phyloP scores from a whole-genome alignment of 2,113 vertebrate genomes.

The Neotragus moschatus region DNA sequence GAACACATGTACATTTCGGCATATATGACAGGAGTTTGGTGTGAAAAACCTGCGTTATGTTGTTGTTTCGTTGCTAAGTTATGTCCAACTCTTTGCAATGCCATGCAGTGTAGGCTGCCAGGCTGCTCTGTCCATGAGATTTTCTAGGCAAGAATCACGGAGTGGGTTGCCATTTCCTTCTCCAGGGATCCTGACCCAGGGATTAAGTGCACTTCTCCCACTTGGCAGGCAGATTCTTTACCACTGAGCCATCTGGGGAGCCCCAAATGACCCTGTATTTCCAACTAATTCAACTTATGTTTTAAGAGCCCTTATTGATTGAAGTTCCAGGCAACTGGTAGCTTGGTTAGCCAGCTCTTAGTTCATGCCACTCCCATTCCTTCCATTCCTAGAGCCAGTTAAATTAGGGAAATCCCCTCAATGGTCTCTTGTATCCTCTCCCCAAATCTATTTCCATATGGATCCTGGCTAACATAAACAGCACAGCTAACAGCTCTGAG shows the following conservation, averaged over 20 bases:
- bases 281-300: neutral
- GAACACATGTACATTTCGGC: conserved; percentile 5
- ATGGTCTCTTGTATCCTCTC: neutral
- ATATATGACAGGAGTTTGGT: neutral
- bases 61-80: neutral
- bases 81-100: neutral
- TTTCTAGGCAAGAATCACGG: neutral
- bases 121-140: neutral
- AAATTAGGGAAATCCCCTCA: neutral
- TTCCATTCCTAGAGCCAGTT: neutral
- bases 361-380: neutral
- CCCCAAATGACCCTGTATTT: neutral
- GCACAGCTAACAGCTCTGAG: neutral
- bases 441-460: neutral
- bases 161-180: neutral
- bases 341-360: neutral
- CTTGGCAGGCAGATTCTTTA: neutral
- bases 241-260: neutral
- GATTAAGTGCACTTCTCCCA: neutral
- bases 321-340: neutral
- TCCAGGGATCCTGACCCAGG: neutral
- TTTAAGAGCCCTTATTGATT: neutral
- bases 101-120: neutral
- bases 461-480: neutral
- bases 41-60: neutral